These are phyloP conservation scores for Hydrozoanthus tunicans DNA, from an alignment of 64 coral and sea anemone genomes.

Conservation along the genomic window DNA sequence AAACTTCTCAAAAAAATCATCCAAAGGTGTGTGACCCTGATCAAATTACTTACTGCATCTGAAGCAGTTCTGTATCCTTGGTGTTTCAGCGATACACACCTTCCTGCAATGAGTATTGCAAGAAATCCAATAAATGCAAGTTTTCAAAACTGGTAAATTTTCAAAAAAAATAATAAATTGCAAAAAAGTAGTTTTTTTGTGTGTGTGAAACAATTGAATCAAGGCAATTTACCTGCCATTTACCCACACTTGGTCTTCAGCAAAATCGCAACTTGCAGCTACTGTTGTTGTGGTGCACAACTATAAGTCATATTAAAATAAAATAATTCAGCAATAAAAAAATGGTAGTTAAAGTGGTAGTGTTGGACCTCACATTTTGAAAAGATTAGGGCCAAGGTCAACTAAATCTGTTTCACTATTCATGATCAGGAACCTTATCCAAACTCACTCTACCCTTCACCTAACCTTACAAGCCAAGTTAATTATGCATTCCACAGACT, in stretches of 20 bases:
- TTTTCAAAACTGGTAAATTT: not conserved
- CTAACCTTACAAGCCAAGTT: too few relatives aligned
- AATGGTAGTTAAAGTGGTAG: too few relatives aligned
- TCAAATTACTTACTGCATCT: constrained; percentile 42
- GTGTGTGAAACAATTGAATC: not conserved
- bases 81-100: constrained; percentile 63
- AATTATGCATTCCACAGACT: too few relatives aligned
- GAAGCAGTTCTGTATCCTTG: constrained; percentile 89
- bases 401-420: too few relatives aligned
- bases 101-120: constrained; percentile 46
- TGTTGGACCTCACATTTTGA: too few relatives aligned
- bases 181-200: too few relatives aligned
- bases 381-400: too few relatives aligned
- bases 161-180: not conserved
- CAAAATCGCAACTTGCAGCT: constrained; percentile 70
- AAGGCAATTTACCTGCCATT: constrained; percentile 75
- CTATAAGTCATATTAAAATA: not conserved
- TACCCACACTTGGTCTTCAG: constrained; percentile 82
- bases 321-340: too few relatives aligned
- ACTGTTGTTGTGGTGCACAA: constrained; percentile 91
- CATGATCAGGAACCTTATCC: too few relatives aligned
- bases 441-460: too few relatives aligned
- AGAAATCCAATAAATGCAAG: too few relatives aligned
- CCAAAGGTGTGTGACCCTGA: not conserved
- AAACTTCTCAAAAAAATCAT: not conserved